A percentile compares a stretch with the other conserved stretches of the same genome.
Conservation (phyloP, 2,888 invertebrate species). For the Cheiracanthium punctorium region DNA sequence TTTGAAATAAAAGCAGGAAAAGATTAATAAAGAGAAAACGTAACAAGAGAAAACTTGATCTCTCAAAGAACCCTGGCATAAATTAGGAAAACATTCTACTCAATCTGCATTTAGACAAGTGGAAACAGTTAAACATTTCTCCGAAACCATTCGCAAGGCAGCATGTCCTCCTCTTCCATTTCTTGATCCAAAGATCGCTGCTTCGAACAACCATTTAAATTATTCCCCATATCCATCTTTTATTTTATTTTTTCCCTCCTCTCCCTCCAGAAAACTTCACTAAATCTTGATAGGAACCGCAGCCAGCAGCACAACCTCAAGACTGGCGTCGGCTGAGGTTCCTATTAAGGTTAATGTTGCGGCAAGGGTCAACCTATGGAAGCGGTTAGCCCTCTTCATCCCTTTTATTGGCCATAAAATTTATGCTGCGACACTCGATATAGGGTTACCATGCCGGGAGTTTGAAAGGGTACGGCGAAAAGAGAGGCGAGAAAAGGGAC, state of each 20-base stretch:
- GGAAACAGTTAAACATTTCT: slow-evolving; percentile 7
- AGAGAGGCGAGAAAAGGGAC: background rate
- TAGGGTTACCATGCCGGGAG: slow-evolving; percentile 41
- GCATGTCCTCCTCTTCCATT: background rate
- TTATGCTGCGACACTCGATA: slow-evolving; percentile 69
- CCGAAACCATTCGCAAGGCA: background rate
- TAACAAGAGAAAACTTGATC: too few species aligned
- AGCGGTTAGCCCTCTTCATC: slow-evolving; percentile 71
- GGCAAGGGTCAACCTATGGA: slow-evolving; percentile 71
- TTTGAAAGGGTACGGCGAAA: background rate
- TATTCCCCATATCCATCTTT: slow-evolving; percentile 61
- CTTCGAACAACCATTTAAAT: slow-evolving; percentile 60
- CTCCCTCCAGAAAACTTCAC: slow-evolving; percentile 24
- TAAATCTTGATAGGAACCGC: slow-evolving; percentile 54
- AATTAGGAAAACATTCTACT: background rate
- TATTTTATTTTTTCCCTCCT: slow-evolving; percentile 12
- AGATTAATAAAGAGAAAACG: too few species aligned
- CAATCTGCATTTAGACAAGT: slow-evolving; percentile 10
- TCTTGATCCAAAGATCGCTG: background rate
- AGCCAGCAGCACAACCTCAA: slow-evolving; percentile 50
- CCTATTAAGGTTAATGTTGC: slow-evolving; percentile 71
- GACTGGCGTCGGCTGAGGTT: slow-evolving; percentile 64
- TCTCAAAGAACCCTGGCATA: background rate
- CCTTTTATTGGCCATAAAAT: slow-evolving; percentile 71
- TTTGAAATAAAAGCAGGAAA: too few species aligned